Evolutionary conservation across 2,113 vertebrate species (phyloP), one percentile per base, ranked within the genome.

Genomic region (Megaceryle maxima): DNA sequence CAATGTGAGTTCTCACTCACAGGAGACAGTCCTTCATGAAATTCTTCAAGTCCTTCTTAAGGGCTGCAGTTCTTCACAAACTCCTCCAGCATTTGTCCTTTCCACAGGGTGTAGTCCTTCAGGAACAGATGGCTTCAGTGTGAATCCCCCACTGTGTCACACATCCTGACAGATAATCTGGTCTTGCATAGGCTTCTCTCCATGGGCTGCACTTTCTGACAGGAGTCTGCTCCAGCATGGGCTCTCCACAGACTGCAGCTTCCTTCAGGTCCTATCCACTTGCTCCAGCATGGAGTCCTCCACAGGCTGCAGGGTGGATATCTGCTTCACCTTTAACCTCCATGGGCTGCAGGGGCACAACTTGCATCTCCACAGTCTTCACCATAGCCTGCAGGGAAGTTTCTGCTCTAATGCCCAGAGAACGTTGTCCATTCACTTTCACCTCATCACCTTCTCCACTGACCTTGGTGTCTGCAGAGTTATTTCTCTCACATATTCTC

Each of bases 151-250:
- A 10, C 0, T 1, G 14, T 6, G 19, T 39, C 37, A 41, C 13
- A 41, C 4, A 5, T 19, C 37, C 37, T 60, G 19, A 14, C 26
- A 66, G 33, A 29, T 72, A 53, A 46, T 29, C 8, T 78, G 5
- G 5, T 72, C 4, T 31, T 41, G 5, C 4, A 8, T 55, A 12
- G 8, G 7, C 8, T 57, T 4, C 2, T 39, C 15, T 18, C 55
- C 24, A 28, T 14, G 19, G 55, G 17, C 8, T 59, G 7, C 7
- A 39, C 17, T 6, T 83, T 26, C 37, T 74, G 19, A 5, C n/a
- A 78, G 22, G 4, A 68, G 1, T 18, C 11, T 79, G 17, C 9
- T 3, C 13, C 26, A 35, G 12, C 0, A 0, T 25, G 11, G 28
- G 3, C 15, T 70, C 29, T 48, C 63, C 19, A 37, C 1, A 2